Conservation (phyloP, 2,797 vertebrate genomes). For the Enteromius argenteus region DNA sequence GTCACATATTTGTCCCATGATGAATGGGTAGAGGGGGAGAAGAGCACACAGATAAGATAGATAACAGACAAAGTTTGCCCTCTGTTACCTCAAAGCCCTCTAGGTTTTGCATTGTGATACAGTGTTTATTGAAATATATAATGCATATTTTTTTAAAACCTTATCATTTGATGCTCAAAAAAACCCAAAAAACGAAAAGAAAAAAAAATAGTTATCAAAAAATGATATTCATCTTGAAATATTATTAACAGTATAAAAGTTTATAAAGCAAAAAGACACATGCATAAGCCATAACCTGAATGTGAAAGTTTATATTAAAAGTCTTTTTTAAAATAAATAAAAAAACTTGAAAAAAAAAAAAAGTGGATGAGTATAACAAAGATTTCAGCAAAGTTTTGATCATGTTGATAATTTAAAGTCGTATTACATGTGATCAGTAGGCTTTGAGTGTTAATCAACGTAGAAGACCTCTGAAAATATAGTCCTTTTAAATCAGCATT, state of each 20-base stretch:
- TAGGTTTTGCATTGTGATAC: neutral
- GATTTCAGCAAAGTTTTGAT: neutral
- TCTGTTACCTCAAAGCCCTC: no score
- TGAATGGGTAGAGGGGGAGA: slow-evolving; percentile 50
- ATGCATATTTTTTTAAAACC: neutral
- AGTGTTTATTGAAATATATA: neutral
- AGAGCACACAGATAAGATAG: slow-evolving; percentile 17
- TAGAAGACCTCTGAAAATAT: neutral
- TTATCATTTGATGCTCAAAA: neutral
- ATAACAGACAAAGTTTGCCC: neutral
- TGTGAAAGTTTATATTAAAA: neutral
- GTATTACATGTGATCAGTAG: neutral
- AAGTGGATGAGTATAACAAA: neutral
- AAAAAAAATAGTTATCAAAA: no score
- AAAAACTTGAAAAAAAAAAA: no score
- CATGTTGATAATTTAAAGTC: neutral
- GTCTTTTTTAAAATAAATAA: neutral
- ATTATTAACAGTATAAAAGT: no score
- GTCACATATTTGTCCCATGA: slow-evolving; percentile 75
- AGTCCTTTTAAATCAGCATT: neutral
- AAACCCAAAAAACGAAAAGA: no score
- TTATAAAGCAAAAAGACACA: no score
- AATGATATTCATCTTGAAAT: no score
- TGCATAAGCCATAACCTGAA: no score
- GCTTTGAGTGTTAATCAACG: neutral